Base-by-base conservation (phyloP, 2,113 vertebrate species). In the Boulengeromyrus knoepffleri region DNA sequence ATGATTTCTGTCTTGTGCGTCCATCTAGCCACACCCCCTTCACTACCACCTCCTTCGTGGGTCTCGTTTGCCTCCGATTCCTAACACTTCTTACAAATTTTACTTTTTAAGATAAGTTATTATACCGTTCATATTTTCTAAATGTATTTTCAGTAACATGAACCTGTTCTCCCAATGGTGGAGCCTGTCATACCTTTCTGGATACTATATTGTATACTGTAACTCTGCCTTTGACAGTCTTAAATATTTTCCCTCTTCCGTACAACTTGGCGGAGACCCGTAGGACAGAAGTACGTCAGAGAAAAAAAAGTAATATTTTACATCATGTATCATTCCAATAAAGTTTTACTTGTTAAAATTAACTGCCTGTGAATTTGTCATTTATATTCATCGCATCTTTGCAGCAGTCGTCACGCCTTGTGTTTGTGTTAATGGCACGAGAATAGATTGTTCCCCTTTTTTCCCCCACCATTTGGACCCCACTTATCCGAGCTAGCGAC, bases 271-370 rank as follows among this genome's bases (percentile, higher is more conserved):
- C 94, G 93, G 95, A 95, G 95, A 95, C 94, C 95, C 95, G 95
- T 96, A 96, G 95, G 95, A 96, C 95, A 96, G 95, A 96, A 95
- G 92, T 96, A 96, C 96, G 95, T 95, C 95, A 90, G 93, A 95
- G 53, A 95, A 94, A 93, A 91, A 90, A 85, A 95, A 96, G 94
- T 96, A 96, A 96, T 96, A 96, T 97, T 97, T 97, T 96, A 95
- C 96, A 96, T 96, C 95, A 96, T 96, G 96, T 96, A 97, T 96
- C 96, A 97, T 97, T 97, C 96, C 96, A 97, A 97, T 97, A 97
- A 97, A 97, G 95, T 96, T 96, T 96, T 96, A 96, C 95, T 96
- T 97, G 96, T 96, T 96, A 96, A 96, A 96, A 96, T 94, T 93
- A 89, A 91, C 91, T 89, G 88, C 50, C 17, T 77, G 58, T 17